A percentile compares a stretch with the other conserved stretches of the same genome.
These are phyloP conservation scores for Pogonophryne albipinna DNA, from an alignment of 2,797 vertebrate genomes.

Conservation along the genomic window DNA sequence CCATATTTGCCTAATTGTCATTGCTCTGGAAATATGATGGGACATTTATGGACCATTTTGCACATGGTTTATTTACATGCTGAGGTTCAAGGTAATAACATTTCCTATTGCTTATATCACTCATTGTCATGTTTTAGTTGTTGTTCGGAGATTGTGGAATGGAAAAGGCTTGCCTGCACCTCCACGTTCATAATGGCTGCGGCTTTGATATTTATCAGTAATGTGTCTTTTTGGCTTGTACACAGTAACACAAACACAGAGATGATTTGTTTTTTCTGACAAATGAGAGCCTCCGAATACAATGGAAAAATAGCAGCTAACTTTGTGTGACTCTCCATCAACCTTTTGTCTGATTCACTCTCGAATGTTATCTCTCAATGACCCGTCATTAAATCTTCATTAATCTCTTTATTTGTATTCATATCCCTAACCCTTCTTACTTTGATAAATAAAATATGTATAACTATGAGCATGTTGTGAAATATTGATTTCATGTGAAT, in stretches of 20 bases:
- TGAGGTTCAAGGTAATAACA: background rate
- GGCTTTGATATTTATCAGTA: too few relatives aligned
- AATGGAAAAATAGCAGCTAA: background rate
- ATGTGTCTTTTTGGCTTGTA: too few relatives aligned
- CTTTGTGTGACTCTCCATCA: constrained; percentile 5
- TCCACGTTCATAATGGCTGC: background rate
- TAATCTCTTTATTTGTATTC: background rate
- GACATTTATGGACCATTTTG: background rate
- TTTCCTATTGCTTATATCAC: background rate
- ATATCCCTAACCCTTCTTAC: background rate
- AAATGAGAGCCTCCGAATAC: background rate
- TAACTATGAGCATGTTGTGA: too few relatives aligned
- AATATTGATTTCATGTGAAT: too few relatives aligned
- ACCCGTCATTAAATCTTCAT: background rate
- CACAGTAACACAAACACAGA: background rate
- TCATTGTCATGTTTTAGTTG: background rate
- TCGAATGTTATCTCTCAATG: background rate
- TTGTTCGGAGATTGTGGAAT: background rate
- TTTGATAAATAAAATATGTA: background rate
- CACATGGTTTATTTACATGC: background rate
- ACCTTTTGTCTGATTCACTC: constrained; percentile 13
- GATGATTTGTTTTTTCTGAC: background rate
- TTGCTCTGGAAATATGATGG: background rate
- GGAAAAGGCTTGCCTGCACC: background rate
- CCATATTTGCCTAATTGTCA: too few relatives aligned